phyloP scores from a whole-genome alignment of 2,888 invertebrate species.

The Drosophila subquinaria region DNA sequence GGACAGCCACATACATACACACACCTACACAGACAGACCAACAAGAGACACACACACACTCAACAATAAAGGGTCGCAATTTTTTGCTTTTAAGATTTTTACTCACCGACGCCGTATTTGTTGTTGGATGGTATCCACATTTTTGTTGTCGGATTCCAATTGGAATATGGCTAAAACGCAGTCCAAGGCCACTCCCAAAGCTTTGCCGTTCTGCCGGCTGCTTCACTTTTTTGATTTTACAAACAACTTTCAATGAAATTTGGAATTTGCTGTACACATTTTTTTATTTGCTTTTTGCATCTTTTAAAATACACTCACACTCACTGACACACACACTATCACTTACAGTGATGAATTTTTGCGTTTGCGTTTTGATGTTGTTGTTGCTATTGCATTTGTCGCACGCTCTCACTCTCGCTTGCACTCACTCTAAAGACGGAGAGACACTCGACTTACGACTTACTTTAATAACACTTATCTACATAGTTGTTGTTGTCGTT shows the following conservation, averaged over 20 bases:
- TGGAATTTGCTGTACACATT: conserved; percentile 46
- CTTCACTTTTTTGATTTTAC: conserved; percentile 26
- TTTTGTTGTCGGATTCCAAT: conserved; percentile 55
- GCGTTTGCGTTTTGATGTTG: conserved; percentile 53
- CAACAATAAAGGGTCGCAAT: conserved; percentile 17
- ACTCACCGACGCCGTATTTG: conserved; percentile 86
- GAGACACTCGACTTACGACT: conserved; percentile 36
- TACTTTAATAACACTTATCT: conserved; percentile 39
- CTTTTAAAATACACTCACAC: conserved; percentile 41
- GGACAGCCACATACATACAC: conserved; percentile 34
- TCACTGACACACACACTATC: conserved; percentile 16
- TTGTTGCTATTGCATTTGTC: conserved; percentile 51
- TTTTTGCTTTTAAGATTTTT: conserved; percentile 37
- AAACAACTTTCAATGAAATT: conserved; percentile 40
- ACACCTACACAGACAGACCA: neutral
- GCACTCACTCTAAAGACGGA: conserved; percentile 24
- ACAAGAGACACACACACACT: neutral
- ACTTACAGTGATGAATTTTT: conserved; percentile 56
- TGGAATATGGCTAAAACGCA: conserved; percentile 41
- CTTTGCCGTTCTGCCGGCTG: conserved; percentile 34
- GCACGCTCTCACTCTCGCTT: conserved; percentile 16
- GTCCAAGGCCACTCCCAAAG: conserved; percentile 60
- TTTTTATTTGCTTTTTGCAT: conserved; percentile 62
- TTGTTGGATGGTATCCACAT: conserved; percentile 86
- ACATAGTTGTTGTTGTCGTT: conserved; percentile 35